Percentiles rank a stretch among this genome's conserved stretches.
These are phyloP conservation scores for Cheiracanthium punctorium DNA, from an alignment of 2,888 invertebrate genomes.

Conservation along the genomic window DNA sequence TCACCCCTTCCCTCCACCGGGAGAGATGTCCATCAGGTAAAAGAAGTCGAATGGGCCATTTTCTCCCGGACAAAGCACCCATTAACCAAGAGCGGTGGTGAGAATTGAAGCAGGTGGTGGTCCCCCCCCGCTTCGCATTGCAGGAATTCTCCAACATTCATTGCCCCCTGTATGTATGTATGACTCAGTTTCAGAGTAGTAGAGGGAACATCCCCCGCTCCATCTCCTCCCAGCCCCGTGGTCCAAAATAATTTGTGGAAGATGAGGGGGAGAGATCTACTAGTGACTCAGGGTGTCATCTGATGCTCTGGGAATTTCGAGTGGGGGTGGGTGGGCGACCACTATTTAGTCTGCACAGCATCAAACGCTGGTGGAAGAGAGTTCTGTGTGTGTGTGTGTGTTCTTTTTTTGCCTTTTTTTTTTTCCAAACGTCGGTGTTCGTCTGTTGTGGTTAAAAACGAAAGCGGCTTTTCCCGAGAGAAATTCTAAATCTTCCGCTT, in stretches of 20 bases:
- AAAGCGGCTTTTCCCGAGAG: background rate
- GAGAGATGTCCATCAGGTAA: background rate
- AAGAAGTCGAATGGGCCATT: background rate
- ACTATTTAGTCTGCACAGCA: constrained; percentile 41
- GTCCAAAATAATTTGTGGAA: constrained; percentile 4
- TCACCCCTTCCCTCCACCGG: background rate
- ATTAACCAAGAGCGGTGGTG: background rate
- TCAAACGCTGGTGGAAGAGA: constrained; percentile 29
- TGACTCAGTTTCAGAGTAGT: background rate
- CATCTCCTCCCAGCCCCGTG: background rate
- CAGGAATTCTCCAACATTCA: background rate
- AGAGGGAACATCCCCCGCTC: too few relatives aligned
- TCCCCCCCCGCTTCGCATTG: background rate
- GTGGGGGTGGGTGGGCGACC: background rate
- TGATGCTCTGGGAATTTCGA: constrained; percentile 61
- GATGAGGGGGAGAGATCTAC: background rate
- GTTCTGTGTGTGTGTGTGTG: background rate
- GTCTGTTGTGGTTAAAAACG: background rate
- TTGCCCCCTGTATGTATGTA: constrained; percentile 8
- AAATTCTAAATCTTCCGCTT: background rate
- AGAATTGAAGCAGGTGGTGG: constrained; percentile 10
- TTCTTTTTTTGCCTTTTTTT: background rate
- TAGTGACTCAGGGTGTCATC: constrained; percentile 54
- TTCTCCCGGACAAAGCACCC: background rate
- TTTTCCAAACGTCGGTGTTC: too few relatives aligned